Evolutionary conservation across 2,113 vertebrate species (phyloP).

Genomic region (Chrysemys picta): DNA sequence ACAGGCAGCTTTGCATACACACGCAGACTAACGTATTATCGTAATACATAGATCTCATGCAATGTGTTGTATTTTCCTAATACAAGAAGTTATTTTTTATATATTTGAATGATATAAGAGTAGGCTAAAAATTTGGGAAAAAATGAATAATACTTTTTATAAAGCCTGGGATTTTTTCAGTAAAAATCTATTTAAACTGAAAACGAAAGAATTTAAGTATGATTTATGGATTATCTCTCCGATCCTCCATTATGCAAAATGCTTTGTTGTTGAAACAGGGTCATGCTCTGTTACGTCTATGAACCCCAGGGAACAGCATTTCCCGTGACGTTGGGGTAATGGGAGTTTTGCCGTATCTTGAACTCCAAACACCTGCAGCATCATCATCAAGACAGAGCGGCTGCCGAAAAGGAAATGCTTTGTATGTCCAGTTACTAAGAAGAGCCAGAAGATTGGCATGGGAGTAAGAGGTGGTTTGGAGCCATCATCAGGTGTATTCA

Average conservation of each 20-base stretch:
- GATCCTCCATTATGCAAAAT: not conserved
- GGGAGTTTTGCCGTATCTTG: not conserved
- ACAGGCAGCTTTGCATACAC: no score
- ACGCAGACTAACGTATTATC: no score
- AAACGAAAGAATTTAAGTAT: no score
- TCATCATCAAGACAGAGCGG: not conserved
- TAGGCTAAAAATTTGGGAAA: no score
- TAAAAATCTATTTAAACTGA: no score
- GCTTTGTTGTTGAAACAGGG: not conserved
- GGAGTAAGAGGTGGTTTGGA: not conserved
- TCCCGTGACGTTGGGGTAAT: rapidly evolving
- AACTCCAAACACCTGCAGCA: not conserved
- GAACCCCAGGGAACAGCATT: not conserved
- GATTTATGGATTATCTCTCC: not conserved
- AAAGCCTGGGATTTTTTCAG: no score
- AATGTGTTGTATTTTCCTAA: no score
- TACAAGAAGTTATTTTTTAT: no score
- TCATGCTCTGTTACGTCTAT: not conserved
- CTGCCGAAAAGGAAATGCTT: rapidly evolving
- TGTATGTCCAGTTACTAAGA: not conserved
- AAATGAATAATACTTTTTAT: no score
- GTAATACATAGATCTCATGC: no score
- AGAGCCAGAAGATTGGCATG: rapidly evolving
- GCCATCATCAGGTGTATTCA: not conserved
- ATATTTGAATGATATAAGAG: no score